These are phyloP conservation scores for Eupithecia exiguata DNA, from an alignment of 2,888 invertebrate species.

Conservation along the genomic window DNA sequence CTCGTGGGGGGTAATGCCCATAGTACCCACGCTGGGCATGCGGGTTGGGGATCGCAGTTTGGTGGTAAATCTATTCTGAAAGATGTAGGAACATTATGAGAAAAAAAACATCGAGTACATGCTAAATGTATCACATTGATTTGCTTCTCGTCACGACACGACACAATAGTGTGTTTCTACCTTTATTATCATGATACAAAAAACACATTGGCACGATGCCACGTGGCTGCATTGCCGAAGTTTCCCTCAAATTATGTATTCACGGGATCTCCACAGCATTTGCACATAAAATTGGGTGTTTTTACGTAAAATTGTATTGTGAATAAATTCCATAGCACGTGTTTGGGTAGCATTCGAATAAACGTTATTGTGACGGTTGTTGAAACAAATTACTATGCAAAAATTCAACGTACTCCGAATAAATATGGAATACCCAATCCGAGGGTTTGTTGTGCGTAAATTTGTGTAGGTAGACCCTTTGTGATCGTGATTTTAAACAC, in stretches of 20 bases:
- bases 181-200: not conserved
- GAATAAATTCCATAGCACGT: conserved; percentile 1
- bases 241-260: not conserved
- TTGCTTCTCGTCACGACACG: not conserved
- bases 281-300: not conserved
- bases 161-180: not conserved
- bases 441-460: not conserved
- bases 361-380: conserved; percentile 11
- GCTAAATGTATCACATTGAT: too few relatives aligned
- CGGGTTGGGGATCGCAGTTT: too few relatives aligned
- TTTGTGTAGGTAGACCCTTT: not conserved
- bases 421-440: conserved; percentile 6
- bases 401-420: conserved; percentile 9
- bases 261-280: not conserved
- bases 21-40: too few relatives aligned
- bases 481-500: not conserved
- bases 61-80: too few relatives aligned
- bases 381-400: conserved; percentile 4
- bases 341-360: conserved; percentile 6
- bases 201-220: not conserved
- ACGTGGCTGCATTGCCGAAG: not conserved
- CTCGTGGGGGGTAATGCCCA: too few relatives aligned
- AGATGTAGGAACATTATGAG: too few relatives aligned
- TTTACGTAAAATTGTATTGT: conserved; percentile 10
- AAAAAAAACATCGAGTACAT: too few relatives aligned